Evolutionary conservation across 2,113 vertebrate species (phyloP), one percentile per base, ranked within the genome.

Genomic region (Prietella phreatophila): DNA sequence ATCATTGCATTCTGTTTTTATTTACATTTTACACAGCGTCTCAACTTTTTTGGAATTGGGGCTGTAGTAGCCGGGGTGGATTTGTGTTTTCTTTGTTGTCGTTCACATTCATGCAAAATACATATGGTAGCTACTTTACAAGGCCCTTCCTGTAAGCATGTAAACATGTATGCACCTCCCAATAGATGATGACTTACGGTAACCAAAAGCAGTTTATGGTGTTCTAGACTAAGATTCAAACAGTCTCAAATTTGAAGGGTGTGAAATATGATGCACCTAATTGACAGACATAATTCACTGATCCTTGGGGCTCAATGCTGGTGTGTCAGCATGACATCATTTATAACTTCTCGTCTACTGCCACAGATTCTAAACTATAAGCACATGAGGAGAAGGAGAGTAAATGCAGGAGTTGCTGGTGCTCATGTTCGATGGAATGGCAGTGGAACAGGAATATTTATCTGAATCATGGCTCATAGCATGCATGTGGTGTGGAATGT

Each of bases 401-500:
- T 80, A 85, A 87, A 47, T 47, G 33, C 22, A 60, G 63, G 33
- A 27, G 36, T 71, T 65, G 11, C 15, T 80, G 60, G 71, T 19
- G 36, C 27, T 20, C 27, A 75, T 69, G 90, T 89, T 89, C 81
- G 69, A 86, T 60, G 67, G 56, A 63, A 9, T 3, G 55, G 33
- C 13, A 61, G 80, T 61, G 14, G 75, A 88, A 86, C 71, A 88
- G 63, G 87, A 88, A 83, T 79, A 27, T 92, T 93, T 94, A 94
- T 95, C 93, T 92, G 65, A 60, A 90, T 91, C 86, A 91, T 67
- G 88, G 92, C 91, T 91, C 61, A 85, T 91, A 92, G 92, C 91
- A 79, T 93, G 91, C 90, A 91, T 88, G 89, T 86, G 87, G 87
- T 61, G 86, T 92, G 91, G 94, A 95, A 94, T 95, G 92, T 89